These are phyloP conservation scores for Hestina assimilis DNA, from an alignment of 1,140 invertebrate species.

Conservation along the genomic window DNA sequence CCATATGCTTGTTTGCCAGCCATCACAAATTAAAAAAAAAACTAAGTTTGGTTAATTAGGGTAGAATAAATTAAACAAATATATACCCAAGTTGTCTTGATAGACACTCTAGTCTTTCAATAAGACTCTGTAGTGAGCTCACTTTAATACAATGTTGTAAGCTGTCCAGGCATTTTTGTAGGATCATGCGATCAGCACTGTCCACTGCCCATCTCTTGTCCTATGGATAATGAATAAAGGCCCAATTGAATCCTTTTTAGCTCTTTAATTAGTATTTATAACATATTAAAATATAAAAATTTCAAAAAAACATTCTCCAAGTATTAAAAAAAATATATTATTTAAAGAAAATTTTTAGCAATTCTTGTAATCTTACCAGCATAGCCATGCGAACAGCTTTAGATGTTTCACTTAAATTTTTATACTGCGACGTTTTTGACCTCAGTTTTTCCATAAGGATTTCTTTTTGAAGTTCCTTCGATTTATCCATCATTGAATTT, in stretches of 20 bases:
- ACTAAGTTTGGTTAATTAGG: too few relatives aligned
- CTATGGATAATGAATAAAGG: conserved; percentile 62
- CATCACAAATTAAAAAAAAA: too few relatives aligned
- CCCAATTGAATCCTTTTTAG: not conserved
- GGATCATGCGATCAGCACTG: conserved; percentile 87
- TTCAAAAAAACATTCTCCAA: too few relatives aligned
- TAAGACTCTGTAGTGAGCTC: conserved; percentile 92
- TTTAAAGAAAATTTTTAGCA: not conserved
- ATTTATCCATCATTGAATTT: conserved; percentile 78
- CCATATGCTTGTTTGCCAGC: too few relatives aligned
- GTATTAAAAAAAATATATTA: too few relatives aligned
- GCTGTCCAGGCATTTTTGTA: conserved; percentile 94
- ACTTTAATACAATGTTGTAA: conserved; percentile 97
- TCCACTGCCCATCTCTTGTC: conserved; percentile 92
- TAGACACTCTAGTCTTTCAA: conserved; percentile 94
- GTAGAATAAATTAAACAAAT: too few relatives aligned
- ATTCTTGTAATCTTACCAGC: conserved; percentile 80
- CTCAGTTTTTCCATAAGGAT: conserved; percentile 93
- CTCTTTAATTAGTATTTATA: not conserved
- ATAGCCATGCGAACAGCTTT: conserved; percentile 91
- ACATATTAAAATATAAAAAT: too few relatives aligned
- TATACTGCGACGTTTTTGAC: conserved; percentile 87
- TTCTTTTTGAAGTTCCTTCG: conserved; percentile 87
- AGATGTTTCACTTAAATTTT: conserved; percentile 89
- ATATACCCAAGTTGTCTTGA: conserved; percentile 90